phyloP scores from a whole-genome alignment of 2,113 vertebrate genomes.

The Otus sunia region DNA sequence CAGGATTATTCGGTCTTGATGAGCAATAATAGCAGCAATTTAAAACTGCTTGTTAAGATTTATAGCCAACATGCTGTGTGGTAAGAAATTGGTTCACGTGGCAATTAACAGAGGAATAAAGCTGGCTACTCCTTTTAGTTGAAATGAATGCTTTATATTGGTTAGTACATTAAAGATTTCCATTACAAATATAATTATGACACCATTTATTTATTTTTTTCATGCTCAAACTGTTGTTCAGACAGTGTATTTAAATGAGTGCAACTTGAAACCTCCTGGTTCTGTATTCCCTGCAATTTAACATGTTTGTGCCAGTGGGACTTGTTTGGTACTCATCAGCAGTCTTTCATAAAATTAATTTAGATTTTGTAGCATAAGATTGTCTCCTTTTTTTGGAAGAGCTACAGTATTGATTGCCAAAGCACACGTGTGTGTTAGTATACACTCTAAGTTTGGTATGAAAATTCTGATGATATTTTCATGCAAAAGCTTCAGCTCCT shows the following conservation, averaged over 20 bases:
- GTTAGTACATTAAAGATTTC: neutral
- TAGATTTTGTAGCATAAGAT: neutral
- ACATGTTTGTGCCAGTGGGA: neutral
- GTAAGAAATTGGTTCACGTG: neutral
- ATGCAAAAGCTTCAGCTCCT: neutral
- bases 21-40: slow-evolving; percentile 46
- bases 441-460: neutral
- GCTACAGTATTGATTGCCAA: neutral
- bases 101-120: slow-evolving; percentile 28
- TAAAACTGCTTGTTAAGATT: slow-evolving; percentile 39
- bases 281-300: neutral
- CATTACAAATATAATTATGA: slow-evolving; percentile 2
- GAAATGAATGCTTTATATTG: neutral
- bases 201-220: neutral
- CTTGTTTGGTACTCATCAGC: neutral
- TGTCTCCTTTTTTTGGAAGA: neutral
- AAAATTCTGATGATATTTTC: neutral
- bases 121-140: neutral
- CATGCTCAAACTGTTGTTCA: neutral
- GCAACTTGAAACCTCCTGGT: neutral
- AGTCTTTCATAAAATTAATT: neutral
- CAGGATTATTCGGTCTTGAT: slow-evolving; percentile 30
- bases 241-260: neutral
- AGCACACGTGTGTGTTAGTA: neutral
- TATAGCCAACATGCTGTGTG: neutral